Base-by-base conservation (phyloP, 2,113 vertebrate genomes). In the Brachyhypopomus occidentalis region DNA sequence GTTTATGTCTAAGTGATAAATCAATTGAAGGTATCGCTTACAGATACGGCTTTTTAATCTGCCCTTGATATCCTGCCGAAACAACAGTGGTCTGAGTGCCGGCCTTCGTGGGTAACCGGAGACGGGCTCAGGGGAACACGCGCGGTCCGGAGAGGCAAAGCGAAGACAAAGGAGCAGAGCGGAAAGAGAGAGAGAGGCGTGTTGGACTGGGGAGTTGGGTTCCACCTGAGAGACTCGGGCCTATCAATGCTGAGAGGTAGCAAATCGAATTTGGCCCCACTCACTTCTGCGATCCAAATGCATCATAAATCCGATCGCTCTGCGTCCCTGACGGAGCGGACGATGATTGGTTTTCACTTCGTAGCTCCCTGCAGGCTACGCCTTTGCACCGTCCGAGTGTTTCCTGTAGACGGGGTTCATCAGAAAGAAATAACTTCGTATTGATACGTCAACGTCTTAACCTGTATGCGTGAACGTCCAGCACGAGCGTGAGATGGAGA, bases 281-380 rank as follows among this genome's bases (percentile, higher is more conserved):
- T 93, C 84, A 88, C 88, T 89, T 86, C 67, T 56, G 72, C 84
- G 87, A 89, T 76, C 89, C 89, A 91, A 92, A 93, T 91, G 89
- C 92, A 92, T 90, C 90, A 88, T 86, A 91, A 93, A 94, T 93
- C 88, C 84, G 88, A 94, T 93, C 92, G 75, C 81, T 87, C 77
- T 30, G 78, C 69, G 22, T 74, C 90, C 91, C 88, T 82, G 41
- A 77, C 89, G 89, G 90, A 92, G 92, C 88, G 92, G 76, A 84
- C 85, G 80, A 72, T 86, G 90, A 91, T 93, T 85, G 79, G 80
- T 90, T 92, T 88, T 87, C 77, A 71, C 78, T 85, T 87, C 83
- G 86, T 91, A 34, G 84, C 84, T 77, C 77, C 74, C 84, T 45
- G 76, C 48, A 62, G 84, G 72, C 59, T 60, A 22, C 45, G 38